Conservation (phyloP, 2,113 vertebrate species). For the Hypanus sabinus region DNA sequence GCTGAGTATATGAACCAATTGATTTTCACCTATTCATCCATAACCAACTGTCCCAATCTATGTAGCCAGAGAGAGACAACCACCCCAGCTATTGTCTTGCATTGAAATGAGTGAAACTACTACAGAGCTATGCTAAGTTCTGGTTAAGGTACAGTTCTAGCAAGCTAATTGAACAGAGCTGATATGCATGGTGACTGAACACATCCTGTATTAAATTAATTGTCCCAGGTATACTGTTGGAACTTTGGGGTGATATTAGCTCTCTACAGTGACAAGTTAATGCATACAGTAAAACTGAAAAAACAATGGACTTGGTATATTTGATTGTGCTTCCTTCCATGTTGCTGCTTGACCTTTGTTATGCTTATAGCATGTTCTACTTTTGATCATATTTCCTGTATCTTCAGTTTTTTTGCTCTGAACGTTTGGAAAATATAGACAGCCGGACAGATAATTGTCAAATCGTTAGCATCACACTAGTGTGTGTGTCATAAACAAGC, state of each 20-base stretch:
- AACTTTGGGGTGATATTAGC: not conserved
- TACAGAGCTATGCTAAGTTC: not conserved
- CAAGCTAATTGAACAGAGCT: not conserved
- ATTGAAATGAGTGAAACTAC: not conserved
- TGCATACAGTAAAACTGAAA: not conserved
- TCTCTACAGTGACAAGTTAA: not conserved
- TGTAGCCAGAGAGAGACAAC: not conserved
- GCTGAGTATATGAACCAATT: not conserved
- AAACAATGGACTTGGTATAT: not conserved
- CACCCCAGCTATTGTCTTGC: not conserved
- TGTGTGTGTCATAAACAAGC: not conserved
- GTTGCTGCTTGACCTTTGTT: too few species aligned
- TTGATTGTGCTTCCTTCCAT: too few species aligned
- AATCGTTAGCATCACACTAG: not conserved
- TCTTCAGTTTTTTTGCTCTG: too few species aligned
- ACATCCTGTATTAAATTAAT: not conserved
- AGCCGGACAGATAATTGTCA: not conserved
- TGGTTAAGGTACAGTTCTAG: not conserved
- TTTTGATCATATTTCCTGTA: too few species aligned
- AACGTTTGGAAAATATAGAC: not conserved
- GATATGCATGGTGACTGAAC: not conserved
- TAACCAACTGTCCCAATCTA: not conserved
- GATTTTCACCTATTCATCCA: not conserved
- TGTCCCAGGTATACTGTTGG: not conserved
- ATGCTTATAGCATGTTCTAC: too few species aligned